Evolutionary conservation across 2,797 vertebrate genomes (phyloP), one percentile per base, ranked within the genome.

Genomic region (Aselliscus stoliczkanus): DNA sequence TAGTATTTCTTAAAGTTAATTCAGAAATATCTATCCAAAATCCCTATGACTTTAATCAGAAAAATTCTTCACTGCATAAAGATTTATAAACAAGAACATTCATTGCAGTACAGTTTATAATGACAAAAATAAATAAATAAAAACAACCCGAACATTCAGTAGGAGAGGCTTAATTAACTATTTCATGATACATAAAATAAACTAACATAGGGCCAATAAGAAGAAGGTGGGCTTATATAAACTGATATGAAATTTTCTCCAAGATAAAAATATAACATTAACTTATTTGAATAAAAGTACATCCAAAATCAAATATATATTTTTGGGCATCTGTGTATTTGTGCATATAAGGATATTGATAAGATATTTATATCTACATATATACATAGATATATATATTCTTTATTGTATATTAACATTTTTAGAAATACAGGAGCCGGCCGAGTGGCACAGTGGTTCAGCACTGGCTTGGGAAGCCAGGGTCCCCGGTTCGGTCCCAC

Each of bases 11-110:
- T 81, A 10, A 83, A 29, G 5, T 80, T 89, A 83, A 93, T 47
- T 92, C 12, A 87, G n/a, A 96, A 92, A 67, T 83, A 90, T 25
- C 20, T 82, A 65, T 58, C 37, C 15, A 37, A 87, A 95, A 80
- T 86, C 27, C 12, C 4, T 56, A 81, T 72, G n/a, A 86, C 1
- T 47, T 82, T 65, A 85, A 70, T 76, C 27, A 87, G 60, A 89
- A 64, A 83, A 76, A 44, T 47, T 96, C 3, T 88, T 94, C 7
- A 64, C 17, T 56, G 5, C 7, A 54, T 39, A 90, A 88, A 92
- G 11, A 82, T 86, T 89, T 81, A 25, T 54, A 58, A 54, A 1
- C 14, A 95, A 73, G 37, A 81, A 64, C 8, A 67, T 21, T 58
- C 5, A 58, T 34, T 52, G 11, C 15, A 72, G 23, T 37, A 64